Base-by-base conservation (phyloP, 1,140 invertebrate species). In the Drosophila virilis region DNA sequence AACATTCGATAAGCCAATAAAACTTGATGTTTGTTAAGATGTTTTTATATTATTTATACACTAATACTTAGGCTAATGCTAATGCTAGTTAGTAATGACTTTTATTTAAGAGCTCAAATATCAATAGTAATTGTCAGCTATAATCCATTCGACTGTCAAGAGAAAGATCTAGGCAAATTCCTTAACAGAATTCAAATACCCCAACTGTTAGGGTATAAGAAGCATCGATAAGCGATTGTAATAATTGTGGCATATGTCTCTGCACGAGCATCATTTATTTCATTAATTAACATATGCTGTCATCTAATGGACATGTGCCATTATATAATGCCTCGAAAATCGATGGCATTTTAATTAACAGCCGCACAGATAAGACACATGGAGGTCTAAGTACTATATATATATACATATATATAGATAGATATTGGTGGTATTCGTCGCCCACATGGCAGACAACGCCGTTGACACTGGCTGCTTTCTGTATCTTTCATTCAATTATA, bases 341-440 rank as follows among this genome's bases (percentile, higher is more conserved):
- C 70, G 64, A 73, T 73, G 70, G 48, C 70, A 72, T 72, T 72
- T 72, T 72, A 72, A 72, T 72, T 72, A 72, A 72, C 51, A 28
- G 15, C 64, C 46, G 64, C 38, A 32, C 62, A 38, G 70, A 60
- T 67, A 73, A 73, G 54, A 59, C 17, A 22, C 22, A 60, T 43
- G 10, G 7, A 32, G 38, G 15, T 33, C 33, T 3, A 12, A 50
- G 22, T 50, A 15, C 35, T 9, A 40, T 7, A n/a, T 42, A 40
- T 13, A 13, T 6, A 28, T 15, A 46, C 2, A 40, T 12, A 54
- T 37, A 28, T 46, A 7, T 37, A n/a, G n/a, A 42, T 40, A 50
- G 7, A 62, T 62, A 50, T 50, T 13, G 22, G 22, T 48, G 32
- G 9, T 35, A 37, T 57, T 38, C 22, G 22, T 28, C 22, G 5